Evolutionary conservation across 2,888 invertebrate species (phyloP).

Genomic region (Nomada lathburiana): DNA sequence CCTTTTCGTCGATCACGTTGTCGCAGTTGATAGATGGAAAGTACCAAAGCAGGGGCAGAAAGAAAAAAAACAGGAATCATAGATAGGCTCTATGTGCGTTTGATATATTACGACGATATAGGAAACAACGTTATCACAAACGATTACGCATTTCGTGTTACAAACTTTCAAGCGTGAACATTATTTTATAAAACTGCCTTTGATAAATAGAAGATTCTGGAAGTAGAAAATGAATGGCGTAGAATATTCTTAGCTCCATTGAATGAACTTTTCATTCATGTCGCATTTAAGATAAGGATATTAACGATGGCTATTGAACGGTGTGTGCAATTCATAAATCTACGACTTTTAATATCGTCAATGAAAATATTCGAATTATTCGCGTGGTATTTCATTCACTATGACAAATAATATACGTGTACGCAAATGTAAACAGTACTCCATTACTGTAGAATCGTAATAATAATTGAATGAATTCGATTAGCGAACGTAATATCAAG

Average conservation of each 20-base stretch:
- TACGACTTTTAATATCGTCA: not conserved
- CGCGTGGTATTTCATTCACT: not conserved
- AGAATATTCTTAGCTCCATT: not conserved
- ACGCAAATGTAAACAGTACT: not conserved
- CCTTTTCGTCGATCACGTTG: not conserved
- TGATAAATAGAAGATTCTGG: not conserved
- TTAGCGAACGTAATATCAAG: constrained; percentile 8
- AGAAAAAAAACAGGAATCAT: constrained; percentile 1
- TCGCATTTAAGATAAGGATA: too few species aligned
- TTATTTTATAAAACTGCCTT: not conserved
- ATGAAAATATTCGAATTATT: not conserved
- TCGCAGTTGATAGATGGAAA: not conserved
- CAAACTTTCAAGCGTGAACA: not conserved
- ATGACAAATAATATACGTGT: not conserved
- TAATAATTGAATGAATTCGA: constrained; percentile 9
- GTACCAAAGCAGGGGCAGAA: constrained; percentile 4
- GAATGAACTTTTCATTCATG: not conserved
- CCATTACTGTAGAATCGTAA: not conserved
- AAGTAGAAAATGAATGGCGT: not conserved
- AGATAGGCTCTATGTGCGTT: constrained; percentile 22
- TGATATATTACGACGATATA: constrained; percentile 16
- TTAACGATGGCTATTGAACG: not conserved
- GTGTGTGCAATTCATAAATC: not conserved
- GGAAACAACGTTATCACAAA: constrained; percentile 45
- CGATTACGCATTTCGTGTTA: constrained; percentile 22